phyloP scores from a whole-genome alignment of 2,888 invertebrate species.

The Hecatera dysodea region DNA sequence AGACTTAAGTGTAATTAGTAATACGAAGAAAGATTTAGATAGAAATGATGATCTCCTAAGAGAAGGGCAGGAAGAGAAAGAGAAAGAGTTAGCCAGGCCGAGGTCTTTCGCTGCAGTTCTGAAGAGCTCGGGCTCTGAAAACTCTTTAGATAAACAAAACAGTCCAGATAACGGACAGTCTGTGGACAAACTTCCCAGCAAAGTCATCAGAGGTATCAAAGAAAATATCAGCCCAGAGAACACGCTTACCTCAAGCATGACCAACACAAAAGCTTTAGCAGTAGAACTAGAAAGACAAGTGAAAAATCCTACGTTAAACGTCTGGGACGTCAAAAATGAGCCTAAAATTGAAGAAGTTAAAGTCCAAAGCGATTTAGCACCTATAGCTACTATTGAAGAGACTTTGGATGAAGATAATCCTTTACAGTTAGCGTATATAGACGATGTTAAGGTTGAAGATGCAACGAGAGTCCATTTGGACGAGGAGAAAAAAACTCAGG shows the following conservation, averaged over 20 bases:
- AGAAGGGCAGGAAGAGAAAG: constrained; percentile 68
- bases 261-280: constrained; percentile 82
- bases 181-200: constrained; percentile 89
- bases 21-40: constrained; percentile 66
- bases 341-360: constrained; percentile 75
- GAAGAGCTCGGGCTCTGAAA: constrained; percentile 85
- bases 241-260: constrained; percentile 87
- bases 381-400: constrained; percentile 87
- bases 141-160: constrained; percentile 82
- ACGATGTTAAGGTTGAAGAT: constrained; percentile 77
- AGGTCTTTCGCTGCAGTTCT: constrained; percentile 87
- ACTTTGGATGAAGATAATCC: constrained; percentile 76
- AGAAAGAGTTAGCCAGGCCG: constrained; percentile 78
- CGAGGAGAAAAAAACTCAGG: constrained; percentile 69
- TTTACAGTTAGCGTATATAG: constrained; percentile 79
- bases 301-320: constrained; percentile 69
- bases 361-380: constrained; percentile 79
- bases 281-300: constrained; percentile 80
- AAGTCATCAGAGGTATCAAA: constrained; percentile 91
- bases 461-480: constrained; percentile 61
- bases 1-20: constrained; percentile 85
- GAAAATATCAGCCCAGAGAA: constrained; percentile 92
- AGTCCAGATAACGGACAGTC: constrained; percentile 84
- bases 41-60: constrained; percentile 82
- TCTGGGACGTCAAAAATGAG: constrained; percentile 78